phyloP scores from a whole-genome alignment of 2,797 vertebrate genomes.

The Cichlasoma orientale region DNA sequence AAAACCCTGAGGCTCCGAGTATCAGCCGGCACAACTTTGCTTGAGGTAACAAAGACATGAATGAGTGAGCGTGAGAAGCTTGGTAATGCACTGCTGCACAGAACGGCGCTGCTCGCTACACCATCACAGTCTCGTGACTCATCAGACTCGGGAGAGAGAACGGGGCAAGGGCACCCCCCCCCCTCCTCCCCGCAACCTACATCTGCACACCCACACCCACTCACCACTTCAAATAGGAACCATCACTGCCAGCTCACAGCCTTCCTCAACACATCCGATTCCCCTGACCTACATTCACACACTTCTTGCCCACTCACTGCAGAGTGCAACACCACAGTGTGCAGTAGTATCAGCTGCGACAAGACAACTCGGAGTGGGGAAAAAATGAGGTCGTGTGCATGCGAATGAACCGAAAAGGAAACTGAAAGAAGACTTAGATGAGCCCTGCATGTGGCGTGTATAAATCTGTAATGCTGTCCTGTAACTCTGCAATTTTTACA shows the following conservation, averaged over 20 bases:
- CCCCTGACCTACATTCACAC: slow-evolving; percentile 66
- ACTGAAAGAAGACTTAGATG: not conserved
- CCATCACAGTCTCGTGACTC: slow-evolving; percentile 37
- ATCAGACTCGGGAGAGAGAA: slow-evolving; percentile 36
- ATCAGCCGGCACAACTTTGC: not conserved
- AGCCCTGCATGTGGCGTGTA: not conserved
- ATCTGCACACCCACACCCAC: not conserved
- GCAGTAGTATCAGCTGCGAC: slow-evolving; percentile 1
- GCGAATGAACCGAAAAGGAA: not conserved
- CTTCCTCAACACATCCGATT: slow-evolving; percentile 6
- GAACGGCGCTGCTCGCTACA: not conserved
- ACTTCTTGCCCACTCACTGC: slow-evolving; percentile 36
- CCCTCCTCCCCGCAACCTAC: not conserved
- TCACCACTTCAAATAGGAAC: slow-evolving; percentile 25
- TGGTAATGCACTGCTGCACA: slow-evolving; percentile 25
- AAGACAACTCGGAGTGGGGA: not conserved
- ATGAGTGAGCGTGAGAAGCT: slow-evolving; percentile 18
- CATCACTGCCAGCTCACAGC: slow-evolving; percentile 35
- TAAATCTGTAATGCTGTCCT: not conserved
- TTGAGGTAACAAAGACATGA: not conserved
- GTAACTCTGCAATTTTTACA: too few relatives aligned
- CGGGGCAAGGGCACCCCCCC: not conserved
- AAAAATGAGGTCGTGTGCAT: not conserved
- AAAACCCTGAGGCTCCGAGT: not conserved
- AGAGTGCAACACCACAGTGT: slow-evolving; percentile 2